Evolutionary conservation across 1,140 invertebrate genomes (phyloP).

Genomic region (Anastrepha obliqua): DNA sequence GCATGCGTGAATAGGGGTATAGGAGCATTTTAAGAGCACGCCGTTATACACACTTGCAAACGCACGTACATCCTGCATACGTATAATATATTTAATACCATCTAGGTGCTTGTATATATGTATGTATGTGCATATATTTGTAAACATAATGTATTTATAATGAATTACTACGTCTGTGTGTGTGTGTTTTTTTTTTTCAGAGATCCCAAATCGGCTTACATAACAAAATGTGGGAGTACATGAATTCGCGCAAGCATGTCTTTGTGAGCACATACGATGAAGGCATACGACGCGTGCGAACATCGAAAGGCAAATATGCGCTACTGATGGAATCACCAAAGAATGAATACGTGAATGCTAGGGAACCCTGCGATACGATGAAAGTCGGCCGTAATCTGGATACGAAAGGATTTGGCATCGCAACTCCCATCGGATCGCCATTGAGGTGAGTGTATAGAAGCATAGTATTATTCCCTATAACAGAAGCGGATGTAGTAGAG

Average conservation of each 20-base stretch:
- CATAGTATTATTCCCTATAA: not conserved
- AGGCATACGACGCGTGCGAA: conserved; percentile 87
- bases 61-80: not conserved
- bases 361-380: conserved; percentile 96
- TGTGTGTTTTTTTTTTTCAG: conserved; percentile 76
- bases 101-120: not conserved
- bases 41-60: not conserved
- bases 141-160: conserved; percentile 42
- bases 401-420: conserved; percentile 95
- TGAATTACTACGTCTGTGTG: not conserved
- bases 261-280: conserved; percentile 90
- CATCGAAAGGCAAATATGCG: conserved; percentile 94
- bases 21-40: not conserved
- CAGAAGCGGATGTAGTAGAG: too few relatives aligned
- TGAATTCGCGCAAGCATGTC: conserved; percentile 89
- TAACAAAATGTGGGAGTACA: conserved; percentile 96
- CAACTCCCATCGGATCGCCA: conserved; percentile 91
- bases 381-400: conserved; percentile 94
- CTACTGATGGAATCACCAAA: conserved; percentile 94
- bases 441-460: conserved; percentile 82
- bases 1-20: too few relatives aligned
- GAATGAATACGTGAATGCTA: conserved; percentile 95
- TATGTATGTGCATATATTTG: not conserved
- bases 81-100: too few relatives aligned
- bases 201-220: conserved; percentile 92